Evolutionary conservation across 1,140 invertebrate species (phyloP), one percentile per base, ranked within the genome.

Genomic region (Anastrepha obliqua): DNA sequence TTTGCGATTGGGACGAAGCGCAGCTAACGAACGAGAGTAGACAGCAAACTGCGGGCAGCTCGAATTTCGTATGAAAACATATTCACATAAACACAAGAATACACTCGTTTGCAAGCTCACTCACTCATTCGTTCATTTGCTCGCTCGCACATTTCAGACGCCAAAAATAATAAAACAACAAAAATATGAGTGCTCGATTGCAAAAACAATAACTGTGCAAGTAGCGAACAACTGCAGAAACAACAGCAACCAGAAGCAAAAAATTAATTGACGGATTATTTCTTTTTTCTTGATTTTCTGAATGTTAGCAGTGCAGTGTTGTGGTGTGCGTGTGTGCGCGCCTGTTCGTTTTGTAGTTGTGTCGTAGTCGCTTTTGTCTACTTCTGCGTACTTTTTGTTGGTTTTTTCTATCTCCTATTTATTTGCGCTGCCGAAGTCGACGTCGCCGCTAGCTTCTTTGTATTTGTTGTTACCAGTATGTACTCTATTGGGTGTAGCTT

Each of bases 101-200:
- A 58, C 42, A 86, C 2, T 42, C 42, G 58, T 62, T 42, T 17
- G 51, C 6, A 29, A 5, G 55, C 55, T 20, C 29, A 60, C 15
- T 60, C 51, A 86, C 59, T 86, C 59, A 17, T 62, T 59, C 59
- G 15, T 44, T 60, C 13, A 44, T 29, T 86, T 42, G 29, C 55
- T 86, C 29, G 51, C 59, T 60, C 59, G 51, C 59, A 55, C 29
- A 29, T 29, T 62, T 15, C 44, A 81, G 47, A 74, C 70, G 70
- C 70, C 70, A 81, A 81, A 81, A 60, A 86, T 86, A 62, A 62
- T 39, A 60, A 60, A 86, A 86, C 29, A 86, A 59, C 85, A 62
- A 86, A 86, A 42, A 62, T 86, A 86, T 62, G 29, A 86, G 55
- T 60, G 42, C 85, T 60, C 55, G 55, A 62, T 86, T 42, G 85